phyloP scores from a whole-genome alignment of 2,797 vertebrate species.

The Typhlichthys eigenmanni region DNA sequence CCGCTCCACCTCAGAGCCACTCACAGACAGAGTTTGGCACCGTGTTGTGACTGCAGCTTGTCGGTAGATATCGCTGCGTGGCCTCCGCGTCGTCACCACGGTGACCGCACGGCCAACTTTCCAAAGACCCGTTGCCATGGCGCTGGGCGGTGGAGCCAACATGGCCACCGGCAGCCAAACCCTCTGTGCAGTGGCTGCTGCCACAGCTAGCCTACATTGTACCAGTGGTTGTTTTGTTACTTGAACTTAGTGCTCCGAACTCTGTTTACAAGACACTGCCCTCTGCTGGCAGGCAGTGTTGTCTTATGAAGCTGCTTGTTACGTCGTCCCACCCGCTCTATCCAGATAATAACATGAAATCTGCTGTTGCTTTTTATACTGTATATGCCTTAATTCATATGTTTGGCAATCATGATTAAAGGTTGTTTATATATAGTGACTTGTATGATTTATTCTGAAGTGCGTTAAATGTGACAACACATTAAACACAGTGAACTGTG shows the following conservation, averaged over 20 bases:
- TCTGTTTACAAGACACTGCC: conserved; percentile 91
- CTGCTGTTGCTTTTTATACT: conserved; percentile 97
- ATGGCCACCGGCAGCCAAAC: neutral
- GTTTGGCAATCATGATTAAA: conserved; percentile 99
- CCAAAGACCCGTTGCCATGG: neutral
- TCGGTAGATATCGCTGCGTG: too few relatives aligned
- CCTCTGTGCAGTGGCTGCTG: conserved; percentile 71
- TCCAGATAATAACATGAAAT: conserved; percentile 83
- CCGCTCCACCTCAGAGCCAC: conserved; percentile 47
- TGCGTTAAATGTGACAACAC: too few relatives aligned
- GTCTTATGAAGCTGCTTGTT: conserved; percentile 90
- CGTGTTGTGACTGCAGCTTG: conserved; percentile 2
- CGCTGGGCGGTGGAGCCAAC: conserved; percentile 33
- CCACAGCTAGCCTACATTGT: conserved; percentile 74
- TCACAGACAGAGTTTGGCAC: conserved; percentile 27
- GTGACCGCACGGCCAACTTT: neutral
- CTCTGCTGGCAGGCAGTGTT: conserved; percentile 85
- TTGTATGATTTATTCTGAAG: neutral
- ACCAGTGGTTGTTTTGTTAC: conserved; percentile 93
- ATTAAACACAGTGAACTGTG: too few relatives aligned
- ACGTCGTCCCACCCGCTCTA: conserved; percentile 84
- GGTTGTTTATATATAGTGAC: conserved; percentile 76
- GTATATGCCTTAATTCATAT: conserved; percentile 98
- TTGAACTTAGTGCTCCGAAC: conserved; percentile 96
- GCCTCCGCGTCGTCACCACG: neutral